phyloP scores from a whole-genome alignment of 2,797 vertebrate species.

The Euphonia xanthogaster region DNA sequence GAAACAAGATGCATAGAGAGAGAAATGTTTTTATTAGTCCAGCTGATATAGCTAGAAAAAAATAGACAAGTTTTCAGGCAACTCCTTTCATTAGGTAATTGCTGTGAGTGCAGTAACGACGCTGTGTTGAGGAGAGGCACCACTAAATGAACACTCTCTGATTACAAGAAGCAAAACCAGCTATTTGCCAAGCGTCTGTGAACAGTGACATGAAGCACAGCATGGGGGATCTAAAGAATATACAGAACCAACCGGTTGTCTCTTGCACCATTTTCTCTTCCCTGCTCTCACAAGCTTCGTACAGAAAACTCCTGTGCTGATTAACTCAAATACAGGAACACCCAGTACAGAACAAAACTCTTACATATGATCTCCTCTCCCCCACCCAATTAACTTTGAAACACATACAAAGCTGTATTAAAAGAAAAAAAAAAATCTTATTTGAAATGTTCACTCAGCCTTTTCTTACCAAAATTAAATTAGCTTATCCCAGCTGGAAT shows the following conservation, averaged over 20 bases:
- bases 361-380: not conserved
- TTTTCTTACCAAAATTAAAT: not conserved
- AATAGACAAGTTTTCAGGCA: slow-evolving; percentile 16
- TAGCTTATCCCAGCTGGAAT: not conserved
- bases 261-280: not conserved
- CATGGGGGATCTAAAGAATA: not conserved
- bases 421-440: not conserved
- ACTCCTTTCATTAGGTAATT: slow-evolving; percentile 11
- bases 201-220: not conserved
- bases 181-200: not conserved
- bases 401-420: not conserved
- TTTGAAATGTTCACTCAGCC: not conserved
- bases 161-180: slow-evolving; percentile 25
- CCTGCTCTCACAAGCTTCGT: not conserved
- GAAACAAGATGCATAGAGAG: not conserved
- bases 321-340: not conserved
- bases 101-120: not conserved
- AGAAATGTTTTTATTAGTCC: slow-evolving; percentile 6
- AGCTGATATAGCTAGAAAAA: slow-evolving; percentile 10
- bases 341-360: not conserved
- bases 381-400: not conserved
- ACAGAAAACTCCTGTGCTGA: not conserved
- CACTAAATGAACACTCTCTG: slow-evolving; percentile 22
- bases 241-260: not conserved
- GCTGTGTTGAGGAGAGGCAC: not conserved